Evolutionary conservation across 23 tunicate genomes (phyloP), one percentile per base, ranked within the genome.

Genomic region (Halocynthia aurantium): DNA sequence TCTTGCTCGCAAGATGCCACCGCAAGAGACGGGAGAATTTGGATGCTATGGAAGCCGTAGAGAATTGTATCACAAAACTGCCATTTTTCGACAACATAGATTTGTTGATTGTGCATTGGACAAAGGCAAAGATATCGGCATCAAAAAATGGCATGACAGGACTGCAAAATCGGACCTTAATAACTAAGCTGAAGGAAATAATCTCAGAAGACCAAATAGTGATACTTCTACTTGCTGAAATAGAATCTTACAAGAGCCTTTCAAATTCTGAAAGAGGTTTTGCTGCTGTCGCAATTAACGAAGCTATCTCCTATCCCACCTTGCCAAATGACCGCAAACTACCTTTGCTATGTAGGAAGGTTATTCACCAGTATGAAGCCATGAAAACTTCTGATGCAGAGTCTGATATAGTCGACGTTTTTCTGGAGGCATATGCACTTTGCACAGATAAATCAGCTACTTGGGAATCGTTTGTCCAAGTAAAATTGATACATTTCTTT

Each of bases 101-200:
- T 22, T 64, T 22, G 17, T 74, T 74, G 62, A 18, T 74, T 8
- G 57, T 13, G 5, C 78, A 74, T 51, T 74, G 78, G 78, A 64
- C 56, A 64, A 74, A 74, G 22, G 78, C 78, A 7, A 74, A 74
- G 56, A 22, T 65, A 11, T 5, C 10, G 15, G 70, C 55, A 31
- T 31, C 4, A 20, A 53, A 21, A 19, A 74, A 74, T 54, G 18
- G n/a, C 8, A 12, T 52, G 22, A 8, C 2, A 19, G 10, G 17
- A 54, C 17, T 11, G 49, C 20, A 65, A 15, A 65, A 65, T 20
- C 70, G 70, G 31, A 65, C 15, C 5, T 20, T 65, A 65, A 8
- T 15, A 8, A 9, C 22, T 65, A 49, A 15, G 31, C 22, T 65
- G 10, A 65, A 65, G 10, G 31, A 65, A 10, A 20, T 5, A 10